Base-by-base conservation (phyloP, 2,113 vertebrate genomes). In the Cyanoramphus novaezelandiae region DNA sequence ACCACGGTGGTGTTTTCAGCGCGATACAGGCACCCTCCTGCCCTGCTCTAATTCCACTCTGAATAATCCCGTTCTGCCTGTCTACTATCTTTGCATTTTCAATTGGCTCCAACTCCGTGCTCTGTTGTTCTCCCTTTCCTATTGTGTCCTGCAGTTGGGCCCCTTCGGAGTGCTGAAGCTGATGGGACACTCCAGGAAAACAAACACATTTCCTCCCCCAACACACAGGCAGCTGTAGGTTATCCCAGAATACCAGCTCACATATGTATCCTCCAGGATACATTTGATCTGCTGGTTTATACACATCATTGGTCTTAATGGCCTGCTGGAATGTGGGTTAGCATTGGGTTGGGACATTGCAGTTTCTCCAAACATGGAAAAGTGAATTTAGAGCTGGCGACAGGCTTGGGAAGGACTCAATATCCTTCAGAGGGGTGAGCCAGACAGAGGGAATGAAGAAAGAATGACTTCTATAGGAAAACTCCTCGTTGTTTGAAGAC, bases 21-120 rank as follows among this genome's bases (percentile, higher is more conserved):
- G 4, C 55, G 60, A 21, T 6, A 0, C 67, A 2, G 60, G 9
- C 83, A 18, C 62, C 47, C 47, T 53, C 44, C 0, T 3, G 49
- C 76, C 47, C 79, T 9, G 86, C 90, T 67, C 55, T 41, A 17
- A 60, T 64, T 44, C 90, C n/a, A 4, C 60, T 49, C 7, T 52
- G 52, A 69, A 93, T 93, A 62, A 84, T 18, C 49, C 80, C 1
- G 23, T 91, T 91, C 86, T 96, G 95, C 95, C 92, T 91, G 84
- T 67, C 87, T 47, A 1, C 4, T 47, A 18, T 49, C 76, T 65
- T 88, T 47, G 46, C 76, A 3, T 59, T 81, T 13, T 57, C 90
- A 60, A 1, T 15, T 17, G 76, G 44, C 78, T 57, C 31, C 84
- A 24, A 6, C 44, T 23, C 59, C 33, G 0, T 4, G 35, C 92